Base-by-base conservation (phyloP, 2,797 vertebrate genomes). In the Halcyon chelicuti region DNA sequence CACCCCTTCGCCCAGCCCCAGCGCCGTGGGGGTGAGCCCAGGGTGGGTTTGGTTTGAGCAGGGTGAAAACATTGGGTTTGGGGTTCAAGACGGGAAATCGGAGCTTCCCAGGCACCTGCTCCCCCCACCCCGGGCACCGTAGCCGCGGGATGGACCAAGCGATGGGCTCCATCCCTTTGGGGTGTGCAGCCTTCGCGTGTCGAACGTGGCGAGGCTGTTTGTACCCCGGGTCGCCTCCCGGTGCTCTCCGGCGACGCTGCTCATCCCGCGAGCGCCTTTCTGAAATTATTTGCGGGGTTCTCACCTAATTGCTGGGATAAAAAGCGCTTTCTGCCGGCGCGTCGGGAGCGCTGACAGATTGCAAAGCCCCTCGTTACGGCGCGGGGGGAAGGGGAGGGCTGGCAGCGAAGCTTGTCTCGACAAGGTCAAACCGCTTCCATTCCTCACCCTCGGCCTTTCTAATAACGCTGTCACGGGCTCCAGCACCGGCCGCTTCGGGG, bases 1-100 rank as follows among this genome's bases (percentile, higher is more conserved):
- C 42, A 77, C 18, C 85, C 57, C 86, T 47, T n/a, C 57, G 5
- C 81, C 51, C 88, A 79, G 35, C 71, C 58, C 81, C 63, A 75
- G 55, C 12, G 5, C 46, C 1, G 0, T 0, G 0, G 71, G 58
- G 68, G 66, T 0, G 4, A 29, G 12, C 33, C 57, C 4, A 37
- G 37, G 37, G 37, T 0, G 16, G 16, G 51, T 16, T 29, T 29
- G 60, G 28, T 42, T 77, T 16, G 18, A 4, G 1, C 4, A 10
- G n/a, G 66, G 66, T 28, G 57, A 33, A 35, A 66, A 40, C n/a
- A 51, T 1, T 5, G 66, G 67, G 2, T 60, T 77, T 31, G 12
- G 72, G 70, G 68, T 15, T 9, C 5, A 33, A 8, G 55, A 44
- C 17, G 54, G 37, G 65, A 47, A 79, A 3, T 0, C 3, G 5